Conservation (phyloP, 2,113 vertebrate genomes). For the Odontesthes bonariensis region DNA sequence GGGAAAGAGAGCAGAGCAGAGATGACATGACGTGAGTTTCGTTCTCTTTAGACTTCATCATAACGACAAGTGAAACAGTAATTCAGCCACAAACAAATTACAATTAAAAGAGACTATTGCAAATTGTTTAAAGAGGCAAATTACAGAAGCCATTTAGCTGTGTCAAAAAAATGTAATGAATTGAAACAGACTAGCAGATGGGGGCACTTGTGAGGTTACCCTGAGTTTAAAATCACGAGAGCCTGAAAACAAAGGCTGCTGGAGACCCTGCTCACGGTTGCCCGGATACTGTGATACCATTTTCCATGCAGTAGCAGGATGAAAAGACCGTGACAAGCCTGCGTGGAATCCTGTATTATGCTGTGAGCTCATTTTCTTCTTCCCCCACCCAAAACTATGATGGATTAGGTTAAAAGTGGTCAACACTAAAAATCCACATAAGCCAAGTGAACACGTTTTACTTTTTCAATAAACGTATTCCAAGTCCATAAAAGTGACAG, state of each 20-base stretch:
- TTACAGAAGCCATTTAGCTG: neutral
- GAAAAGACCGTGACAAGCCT: conserved; percentile 12
- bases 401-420: neutral
- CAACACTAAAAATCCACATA: neutral
- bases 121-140: neutral
- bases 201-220: neutral
- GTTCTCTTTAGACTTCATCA: neutral
- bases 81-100: conserved; percentile 18
- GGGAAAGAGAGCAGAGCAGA: neutral
- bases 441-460: neutral
- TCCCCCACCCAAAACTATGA: conserved; percentile 2
- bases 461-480: neutral
- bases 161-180: neutral
- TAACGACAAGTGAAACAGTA: conserved; percentile 9
- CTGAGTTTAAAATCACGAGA: conserved; percentile 15
- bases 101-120: neutral
- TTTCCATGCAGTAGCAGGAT: conserved; percentile 40
- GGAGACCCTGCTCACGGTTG: conserved; percentile 26
- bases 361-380: neutral
- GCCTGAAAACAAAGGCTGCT: conserved; percentile 14
- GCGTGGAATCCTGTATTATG: conserved; percentile 37
- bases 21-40: neutral
- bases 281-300: conserved; percentile 13
- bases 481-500: neutral
- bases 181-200: neutral